Base-by-base conservation (phyloP, 2,113 vertebrate species). In the Bubalus kerabau region DNA sequence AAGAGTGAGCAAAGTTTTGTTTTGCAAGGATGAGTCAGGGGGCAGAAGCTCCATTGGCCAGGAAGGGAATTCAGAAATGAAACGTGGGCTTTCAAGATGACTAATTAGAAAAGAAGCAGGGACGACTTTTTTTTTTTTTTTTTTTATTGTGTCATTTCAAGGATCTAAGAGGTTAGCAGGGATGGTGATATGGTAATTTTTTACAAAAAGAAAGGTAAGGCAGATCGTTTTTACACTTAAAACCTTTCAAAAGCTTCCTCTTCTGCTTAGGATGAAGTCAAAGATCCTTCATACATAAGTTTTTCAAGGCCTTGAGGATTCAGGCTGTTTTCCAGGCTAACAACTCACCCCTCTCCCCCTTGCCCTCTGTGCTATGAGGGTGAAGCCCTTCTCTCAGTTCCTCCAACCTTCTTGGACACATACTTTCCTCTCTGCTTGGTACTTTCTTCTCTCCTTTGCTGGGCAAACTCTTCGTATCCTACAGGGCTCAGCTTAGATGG, bases 61-160 rank as follows among this genome's bases (percentile, higher is more conserved):
- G 98, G 98, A 97, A 0, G 0, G 98, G 96, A 98, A 98, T 97
- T 98, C 97, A 95, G 87, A 97, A 7, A 43, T 43, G 89, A 71
- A 97, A 96, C 95, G 95, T 80, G 96, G 95, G 87, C 93, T 98
- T 98, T 98, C 91, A 83, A 97, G 95, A 92, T 3, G 89, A 32
- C 64, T 93, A 94, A 96, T 90, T 83, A 56, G 50, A 52, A 40
- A 80, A 46, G 80, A 97, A 98, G 21, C 80, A 97, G 96, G 59
- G 21, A 71, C 90, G 97, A 71, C 96, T 98, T 98, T 97, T 91
- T 74, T 62, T 36, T 67, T 36, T 10, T 0, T 64, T 43, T 36
- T 36, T 36, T 78, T 82, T 26, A 62, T 91, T 50, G 48, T 62
- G n/a, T 59, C 64, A 67, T 86, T 95, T 97, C 82, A 56, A 43